Evolutionary conservation across 2,888 invertebrate species (phyloP).

Genomic region (Hoplodrina ambigua): DNA sequence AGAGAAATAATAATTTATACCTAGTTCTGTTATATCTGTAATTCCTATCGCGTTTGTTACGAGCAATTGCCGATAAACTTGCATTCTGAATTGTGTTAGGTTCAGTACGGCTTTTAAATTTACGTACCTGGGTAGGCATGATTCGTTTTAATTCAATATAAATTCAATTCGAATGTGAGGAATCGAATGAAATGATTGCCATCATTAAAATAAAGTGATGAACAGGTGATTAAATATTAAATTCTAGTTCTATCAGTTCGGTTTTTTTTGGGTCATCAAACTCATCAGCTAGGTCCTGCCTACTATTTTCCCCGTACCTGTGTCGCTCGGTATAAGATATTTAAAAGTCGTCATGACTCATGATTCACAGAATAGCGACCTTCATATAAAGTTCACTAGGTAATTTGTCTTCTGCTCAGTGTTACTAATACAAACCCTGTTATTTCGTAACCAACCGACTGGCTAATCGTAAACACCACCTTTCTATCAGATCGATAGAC

Average conservation of each 20-base stretch:
- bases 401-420: conserved; percentile 48
- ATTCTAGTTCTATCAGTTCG: not conserved
- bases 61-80: conserved; percentile 26
- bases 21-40: conserved; percentile 6
- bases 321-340: conserved; percentile 24
- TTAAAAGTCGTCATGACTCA: conserved; percentile 55
- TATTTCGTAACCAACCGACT: conserved; percentile 70
- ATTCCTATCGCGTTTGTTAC: conserved; percentile 6
- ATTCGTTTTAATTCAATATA: not conserved
- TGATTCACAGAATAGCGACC: conserved; percentile 41
- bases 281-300: not conserved
- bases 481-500: conserved; percentile 84
- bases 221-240: too few species aligned
- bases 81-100: conserved; percentile 11
- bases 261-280: conserved; percentile 15
- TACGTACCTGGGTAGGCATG: not conserved
- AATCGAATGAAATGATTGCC: not conserved
- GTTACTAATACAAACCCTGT: conserved; percentile 65
- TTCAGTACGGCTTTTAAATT: not conserved
- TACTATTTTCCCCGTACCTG: conserved; percentile 29
- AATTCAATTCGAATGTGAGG: conserved; percentile 11
- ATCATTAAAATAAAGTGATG: not conserved
- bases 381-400: conserved; percentile 38
- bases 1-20: not conserved
- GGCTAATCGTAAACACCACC: conserved; percentile 75